Base-by-base conservation (phyloP, 2,797 vertebrate species). In the Sebastes iracundus region DNA sequence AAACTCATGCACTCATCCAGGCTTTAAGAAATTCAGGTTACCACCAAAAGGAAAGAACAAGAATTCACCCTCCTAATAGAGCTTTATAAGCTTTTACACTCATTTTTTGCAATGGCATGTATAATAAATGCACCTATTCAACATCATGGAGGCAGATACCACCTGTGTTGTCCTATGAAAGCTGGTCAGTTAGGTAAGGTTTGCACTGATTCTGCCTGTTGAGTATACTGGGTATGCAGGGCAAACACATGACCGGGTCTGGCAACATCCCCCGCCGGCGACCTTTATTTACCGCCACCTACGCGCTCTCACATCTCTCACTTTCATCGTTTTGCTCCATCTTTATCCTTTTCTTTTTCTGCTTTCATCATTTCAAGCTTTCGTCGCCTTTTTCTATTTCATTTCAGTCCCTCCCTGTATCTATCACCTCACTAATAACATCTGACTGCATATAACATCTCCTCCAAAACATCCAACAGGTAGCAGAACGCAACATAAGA, bases 211-310 rank as follows among this genome's bases (percentile, higher is more conserved):
- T 46, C 46, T 66, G 12, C 4, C 3, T 42, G 23, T 25, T n/a
- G n/a, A 66, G 18, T 55, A 2, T 25, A 11, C 7, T 9, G 27
- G 14, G 49, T 52, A n/a, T 10, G 20, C 42, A 22, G 27, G 52
- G 46, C 8, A 16, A 68, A 56, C 69, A n/a, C 72, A 76, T 22
- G 70, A 79, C 60, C 79, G 49, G 85, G 85, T 59, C 81, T 35
- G 32, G 69, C 85, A 88, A 72, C 83, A 90, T 22, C 75, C 81
- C 88, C 86, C 30, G 38, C 72, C 2, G 66, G 49, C 30, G 28
- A 83, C 83, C 87, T 90, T 86, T 86, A 88, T 85, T 83, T 79
- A 83, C 20, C n/a, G 0, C 81, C 83, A 22, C 85, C 78, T 83
- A 87, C 82, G 25, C 84, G 5, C 65, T 13, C 73, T 79, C 67